phyloP scores from a whole-genome alignment of 2,113 vertebrate genomes.

The Podiceps cristatus region DNA sequence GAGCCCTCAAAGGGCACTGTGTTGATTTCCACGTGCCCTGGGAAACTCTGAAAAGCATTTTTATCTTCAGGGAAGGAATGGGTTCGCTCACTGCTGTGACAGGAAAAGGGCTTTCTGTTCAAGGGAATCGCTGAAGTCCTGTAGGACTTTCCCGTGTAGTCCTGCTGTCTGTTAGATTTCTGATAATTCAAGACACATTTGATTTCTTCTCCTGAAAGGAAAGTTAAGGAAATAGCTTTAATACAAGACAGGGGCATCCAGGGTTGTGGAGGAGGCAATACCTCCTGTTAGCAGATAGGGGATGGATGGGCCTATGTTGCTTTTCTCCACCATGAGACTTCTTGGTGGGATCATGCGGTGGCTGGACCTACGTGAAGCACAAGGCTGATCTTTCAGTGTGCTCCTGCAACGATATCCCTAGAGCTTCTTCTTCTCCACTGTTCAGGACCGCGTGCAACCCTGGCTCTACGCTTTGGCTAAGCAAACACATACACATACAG shows the following conservation, averaged over 20 bases:
- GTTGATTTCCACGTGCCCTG: background rate
- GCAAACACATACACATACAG: background rate
- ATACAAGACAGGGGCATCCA: background rate
- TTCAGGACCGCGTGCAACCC: background rate
- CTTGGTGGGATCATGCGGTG: background rate
- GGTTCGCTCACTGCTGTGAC: background rate
- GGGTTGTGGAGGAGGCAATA: background rate
- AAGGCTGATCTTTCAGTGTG: background rate
- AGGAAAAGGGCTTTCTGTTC: background rate
- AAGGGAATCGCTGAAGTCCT: background rate
- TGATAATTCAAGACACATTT: background rate
- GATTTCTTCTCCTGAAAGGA: background rate
- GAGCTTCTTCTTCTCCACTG: background rate
- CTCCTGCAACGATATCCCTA: background rate
- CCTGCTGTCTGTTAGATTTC: background rate
- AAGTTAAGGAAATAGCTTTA: background rate
- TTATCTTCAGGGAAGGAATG: background rate
- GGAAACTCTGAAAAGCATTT: background rate
- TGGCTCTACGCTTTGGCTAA: background rate
- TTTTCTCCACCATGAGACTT: background rate
- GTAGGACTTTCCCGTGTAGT: background rate
- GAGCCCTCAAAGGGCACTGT: fast-evolving
- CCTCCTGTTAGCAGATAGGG: background rate
- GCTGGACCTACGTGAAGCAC: background rate
- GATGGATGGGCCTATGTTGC: fast-evolving